phyloP scores from a whole-genome alignment of 2,113 vertebrate species.

The Calidris pugnax region DNA sequence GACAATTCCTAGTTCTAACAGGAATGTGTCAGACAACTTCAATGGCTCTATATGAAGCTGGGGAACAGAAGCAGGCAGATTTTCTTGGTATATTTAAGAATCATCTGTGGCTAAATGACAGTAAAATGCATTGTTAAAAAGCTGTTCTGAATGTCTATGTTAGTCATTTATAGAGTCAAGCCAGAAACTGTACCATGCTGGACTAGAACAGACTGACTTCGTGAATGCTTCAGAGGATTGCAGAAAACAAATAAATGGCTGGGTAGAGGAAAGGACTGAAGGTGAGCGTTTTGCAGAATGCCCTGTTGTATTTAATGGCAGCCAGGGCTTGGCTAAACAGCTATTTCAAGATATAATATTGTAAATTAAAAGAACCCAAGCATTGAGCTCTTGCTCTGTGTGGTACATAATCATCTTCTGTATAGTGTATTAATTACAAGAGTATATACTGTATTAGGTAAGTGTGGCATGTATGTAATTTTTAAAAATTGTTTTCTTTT shows the following conservation, averaged over 20 bases:
- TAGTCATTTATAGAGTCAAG: conserved; percentile 83
- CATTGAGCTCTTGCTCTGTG: not conserved
- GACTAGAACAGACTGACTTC: conserved; percentile 84
- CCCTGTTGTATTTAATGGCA: not conserved
- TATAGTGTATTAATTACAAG: not conserved
- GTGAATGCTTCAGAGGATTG: conserved; percentile 74
- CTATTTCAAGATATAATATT: not conserved
- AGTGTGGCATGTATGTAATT: not conserved
- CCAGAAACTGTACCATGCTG: conserved; percentile 82
- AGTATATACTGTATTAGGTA: accelerated
- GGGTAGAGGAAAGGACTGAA: conserved; percentile 87
- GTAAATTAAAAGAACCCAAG: accelerated
- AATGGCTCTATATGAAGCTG: accelerated
- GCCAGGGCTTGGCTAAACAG: not conserved
- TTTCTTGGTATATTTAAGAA: not conserved
- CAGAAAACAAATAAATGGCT: conserved; percentile 85
- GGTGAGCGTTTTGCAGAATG: conserved; percentile 69
- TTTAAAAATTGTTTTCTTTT: not conserved
- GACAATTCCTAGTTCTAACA: not conserved
- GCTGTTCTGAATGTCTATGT: not conserved
- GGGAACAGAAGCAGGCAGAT: accelerated
- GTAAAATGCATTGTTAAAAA: not conserved
- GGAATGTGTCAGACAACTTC: not conserved
- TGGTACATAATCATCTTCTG: not conserved
- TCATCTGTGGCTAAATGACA: not conserved